Percentiles rank a stretch among this genome's conserved stretches.
Conservation (phyloP, 2,113 vertebrate genomes). For the Caloenas nicobarica region DNA sequence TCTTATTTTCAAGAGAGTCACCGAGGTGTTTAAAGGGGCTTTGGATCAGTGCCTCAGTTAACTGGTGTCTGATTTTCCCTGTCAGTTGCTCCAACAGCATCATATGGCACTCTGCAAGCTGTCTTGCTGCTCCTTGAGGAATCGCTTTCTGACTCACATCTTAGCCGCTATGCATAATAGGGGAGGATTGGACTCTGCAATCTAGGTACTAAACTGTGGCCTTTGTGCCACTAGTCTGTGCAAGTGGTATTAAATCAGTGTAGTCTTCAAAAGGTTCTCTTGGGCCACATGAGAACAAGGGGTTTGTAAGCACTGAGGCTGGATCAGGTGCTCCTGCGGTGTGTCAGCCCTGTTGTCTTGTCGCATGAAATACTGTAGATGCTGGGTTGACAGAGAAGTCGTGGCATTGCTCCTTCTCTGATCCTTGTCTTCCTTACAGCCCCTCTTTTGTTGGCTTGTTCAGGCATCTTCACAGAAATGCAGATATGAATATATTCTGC, state of each 20-base stretch:
- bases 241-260: background rate
- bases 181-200: background rate
- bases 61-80: constrained; percentile 39
- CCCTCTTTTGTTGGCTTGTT: background rate
- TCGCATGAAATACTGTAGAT: fast-evolving
- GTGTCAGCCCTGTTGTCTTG: background rate
- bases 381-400: background rate
- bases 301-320: background rate
- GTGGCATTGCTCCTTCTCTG: background rate
- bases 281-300: background rate
- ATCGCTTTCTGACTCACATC: background rate
- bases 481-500: background rate
- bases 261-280: background rate
- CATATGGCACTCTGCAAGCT: background rate
- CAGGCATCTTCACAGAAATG: background rate
- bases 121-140: background rate
- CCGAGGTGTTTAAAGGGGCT: constrained; percentile 51
- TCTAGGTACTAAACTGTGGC: background rate
- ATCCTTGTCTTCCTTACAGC: background rate
- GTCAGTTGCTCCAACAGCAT: constrained; percentile 13
- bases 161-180: background rate
- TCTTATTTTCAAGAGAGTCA: constrained; percentile 60
- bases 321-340: background rate
- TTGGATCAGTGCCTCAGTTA: constrained; percentile 54
- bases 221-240: background rate